Evolutionary conservation across 1,140 invertebrate species (phyloP), one percentile per base, ranked within the genome.

Genomic region (Diabrotica virgifera): DNA sequence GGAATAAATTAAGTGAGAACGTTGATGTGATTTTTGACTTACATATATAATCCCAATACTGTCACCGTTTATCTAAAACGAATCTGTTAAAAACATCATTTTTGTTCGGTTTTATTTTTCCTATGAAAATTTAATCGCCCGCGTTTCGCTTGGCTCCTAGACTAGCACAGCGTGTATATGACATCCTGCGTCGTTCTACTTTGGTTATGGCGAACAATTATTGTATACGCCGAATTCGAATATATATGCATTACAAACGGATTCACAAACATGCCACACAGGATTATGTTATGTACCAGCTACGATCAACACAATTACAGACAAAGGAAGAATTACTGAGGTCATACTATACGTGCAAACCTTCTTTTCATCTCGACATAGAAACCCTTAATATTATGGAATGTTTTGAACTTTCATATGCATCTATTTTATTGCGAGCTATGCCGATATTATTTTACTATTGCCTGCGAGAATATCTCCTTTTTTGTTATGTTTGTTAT

Each of bases 211-310:
- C 57, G 36, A 12, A 52, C 62, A 67, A 67, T 67, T 60, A 67
- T 67, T 67, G 66, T 63, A 67, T 62, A 63, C 62, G 24, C 24
- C 24, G 24, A 24, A 24, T 24, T 24, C 66, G 37, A 63, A 63
- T 62, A 67, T 62, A 67, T 67, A 67, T 67, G 66, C 62, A 67
- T 63, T 67, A 63, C 66, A 63, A n/a, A 24, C 55, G 66, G 59
- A 67, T 67, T 62, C 66, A 57, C 66, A 67, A 67, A 64, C 59
- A 67, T 53, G 61, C 66, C 66, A 56, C 57, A 67, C 59, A 36
- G 65, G 65, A 67, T 67, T 67, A 67, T 53, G 60, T 51, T 56
- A 38, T 12, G 59, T 56, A 36, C 11, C 14, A 14, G 46, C 7
- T 0, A 12, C 9, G 11, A 13, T 53, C 35, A 51, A n/a, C 5